Conservation (phyloP, 2,797 vertebrate genomes). For the Vespertilio murinus region DNA sequence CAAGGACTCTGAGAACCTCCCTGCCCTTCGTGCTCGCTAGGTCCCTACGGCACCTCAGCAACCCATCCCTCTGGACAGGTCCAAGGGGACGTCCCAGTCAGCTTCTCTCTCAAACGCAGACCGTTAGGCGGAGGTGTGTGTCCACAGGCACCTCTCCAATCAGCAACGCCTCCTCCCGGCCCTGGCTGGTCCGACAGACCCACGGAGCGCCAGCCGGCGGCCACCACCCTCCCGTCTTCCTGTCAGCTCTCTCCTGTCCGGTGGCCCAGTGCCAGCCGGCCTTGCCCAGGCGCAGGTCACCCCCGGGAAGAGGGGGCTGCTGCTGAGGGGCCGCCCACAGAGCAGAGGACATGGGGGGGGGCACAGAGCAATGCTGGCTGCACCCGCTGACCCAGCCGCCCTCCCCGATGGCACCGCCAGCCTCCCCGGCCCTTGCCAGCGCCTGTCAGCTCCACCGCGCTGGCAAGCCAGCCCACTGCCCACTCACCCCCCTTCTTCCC, state of each 20-base stretch:
- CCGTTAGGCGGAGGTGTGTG: neutral
- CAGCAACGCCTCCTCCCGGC: fast-evolving
- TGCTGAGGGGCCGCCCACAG: neutral
- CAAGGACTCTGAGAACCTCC: neutral
- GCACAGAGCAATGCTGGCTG: neutral
- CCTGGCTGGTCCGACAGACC: too few relatives aligned
- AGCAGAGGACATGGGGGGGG: neutral
- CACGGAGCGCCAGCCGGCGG: neutral
- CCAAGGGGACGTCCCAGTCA: neutral
- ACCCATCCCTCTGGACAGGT: neutral
- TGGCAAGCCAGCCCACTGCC: neutral
- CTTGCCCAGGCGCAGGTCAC: neutral
- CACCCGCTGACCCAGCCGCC: neutral
- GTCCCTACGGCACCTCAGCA: neutral
- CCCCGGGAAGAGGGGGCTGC: fast-evolving
- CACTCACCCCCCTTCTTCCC: too few relatives aligned
- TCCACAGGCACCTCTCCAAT: neutral
- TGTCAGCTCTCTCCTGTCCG: neutral
- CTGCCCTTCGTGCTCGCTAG: neutral
- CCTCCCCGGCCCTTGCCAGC: fast-evolving
- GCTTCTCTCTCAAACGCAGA: neutral
- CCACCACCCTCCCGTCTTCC: neutral
- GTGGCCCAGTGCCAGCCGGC: neutral
- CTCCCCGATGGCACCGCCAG: neutral
- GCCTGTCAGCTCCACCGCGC: fast-evolving